These are phyloP conservation scores for Gryllus bimaculatus DNA, from an alignment of 1,140 invertebrate species.

Conservation along the genomic window DNA sequence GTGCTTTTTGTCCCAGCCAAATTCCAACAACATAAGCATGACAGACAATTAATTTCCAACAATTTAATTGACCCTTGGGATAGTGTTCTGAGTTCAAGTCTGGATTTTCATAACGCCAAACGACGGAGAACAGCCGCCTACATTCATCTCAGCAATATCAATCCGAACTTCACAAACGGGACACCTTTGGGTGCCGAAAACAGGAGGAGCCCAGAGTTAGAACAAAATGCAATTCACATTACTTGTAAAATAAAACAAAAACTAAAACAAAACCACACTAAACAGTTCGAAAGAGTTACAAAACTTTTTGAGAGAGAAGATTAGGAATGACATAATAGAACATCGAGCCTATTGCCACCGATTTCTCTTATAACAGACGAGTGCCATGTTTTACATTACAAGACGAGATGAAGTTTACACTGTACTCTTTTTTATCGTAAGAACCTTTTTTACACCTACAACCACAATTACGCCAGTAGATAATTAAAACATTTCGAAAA, in stretches of 20 bases:
- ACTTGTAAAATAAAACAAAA: not conserved
- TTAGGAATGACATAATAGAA: not conserved
- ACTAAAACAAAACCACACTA: not conserved
- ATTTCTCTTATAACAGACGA: not conserved
- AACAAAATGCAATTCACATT: conserved; percentile 5
- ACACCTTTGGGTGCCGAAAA: not conserved
- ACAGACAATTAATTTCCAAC: not conserved
- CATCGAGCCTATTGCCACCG: not conserved
- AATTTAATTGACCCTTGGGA: not conserved
- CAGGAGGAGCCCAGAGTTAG: not conserved
- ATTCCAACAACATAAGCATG: not conserved
- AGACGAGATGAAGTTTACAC: conserved; percentile 1
- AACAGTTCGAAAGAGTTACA: conserved; percentile 1
- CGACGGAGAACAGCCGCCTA: not conserved
- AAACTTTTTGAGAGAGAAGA: not conserved
- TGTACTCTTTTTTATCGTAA: conserved; percentile 1
- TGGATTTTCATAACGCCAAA: not conserved
- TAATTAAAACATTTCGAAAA: conserved; percentile 1
- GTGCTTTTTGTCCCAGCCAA: not conserved
- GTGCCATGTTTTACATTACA: conserved; percentile 4
- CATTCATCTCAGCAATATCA: not conserved
- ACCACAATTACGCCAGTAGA: not conserved
- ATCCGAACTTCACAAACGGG: not conserved
- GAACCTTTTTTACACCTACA: not conserved
- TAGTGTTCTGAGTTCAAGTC: not conserved